Conservation (phyloP, 2,888 invertebrate genomes). For the Cylloceria caligata region DNA sequence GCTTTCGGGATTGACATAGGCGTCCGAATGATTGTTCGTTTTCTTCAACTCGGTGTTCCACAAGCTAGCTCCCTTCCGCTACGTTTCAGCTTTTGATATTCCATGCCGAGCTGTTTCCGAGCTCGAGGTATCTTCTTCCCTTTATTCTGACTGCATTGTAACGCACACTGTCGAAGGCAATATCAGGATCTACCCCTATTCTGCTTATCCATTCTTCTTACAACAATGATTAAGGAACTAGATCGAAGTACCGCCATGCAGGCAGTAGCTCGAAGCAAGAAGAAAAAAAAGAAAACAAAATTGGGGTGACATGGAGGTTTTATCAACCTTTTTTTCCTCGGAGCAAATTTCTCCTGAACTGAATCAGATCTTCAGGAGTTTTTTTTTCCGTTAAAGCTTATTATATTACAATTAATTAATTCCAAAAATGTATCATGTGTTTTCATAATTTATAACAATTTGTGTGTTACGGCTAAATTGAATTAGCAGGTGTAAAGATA, state of each 20-base stretch:
- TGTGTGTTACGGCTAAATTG: too few species aligned
- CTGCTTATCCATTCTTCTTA: background rate
- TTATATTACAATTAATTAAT: background rate
- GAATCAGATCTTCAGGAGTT: background rate
- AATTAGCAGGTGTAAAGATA: too few species aligned
- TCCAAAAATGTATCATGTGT: too few species aligned
- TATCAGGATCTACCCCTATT: background rate
- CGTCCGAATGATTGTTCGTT: constrained; percentile 9
- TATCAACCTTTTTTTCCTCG: background rate
- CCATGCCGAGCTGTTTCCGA: constrained; percentile 1
- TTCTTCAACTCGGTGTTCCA: background rate
- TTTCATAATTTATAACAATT: too few species aligned
- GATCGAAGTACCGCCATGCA: background rate
- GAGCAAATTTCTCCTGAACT: background rate
- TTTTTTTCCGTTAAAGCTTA: background rate
- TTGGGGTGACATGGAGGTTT: background rate
- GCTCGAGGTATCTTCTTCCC: background rate
- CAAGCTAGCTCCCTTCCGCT: background rate
- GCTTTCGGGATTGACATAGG: constrained; percentile 12
- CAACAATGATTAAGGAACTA: constrained; percentile 8
- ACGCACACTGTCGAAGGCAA: constrained; percentile 16
- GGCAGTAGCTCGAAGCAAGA: background rate
- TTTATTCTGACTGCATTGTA: background rate
- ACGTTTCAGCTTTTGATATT: background rate
- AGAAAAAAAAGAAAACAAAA: background rate